Percentiles rank a stretch among this genome's conserved stretches.
Evolutionary conservation across 2,113 vertebrate genomes (phyloP).

Genomic region (Entomyzon cyanotis): DNA sequence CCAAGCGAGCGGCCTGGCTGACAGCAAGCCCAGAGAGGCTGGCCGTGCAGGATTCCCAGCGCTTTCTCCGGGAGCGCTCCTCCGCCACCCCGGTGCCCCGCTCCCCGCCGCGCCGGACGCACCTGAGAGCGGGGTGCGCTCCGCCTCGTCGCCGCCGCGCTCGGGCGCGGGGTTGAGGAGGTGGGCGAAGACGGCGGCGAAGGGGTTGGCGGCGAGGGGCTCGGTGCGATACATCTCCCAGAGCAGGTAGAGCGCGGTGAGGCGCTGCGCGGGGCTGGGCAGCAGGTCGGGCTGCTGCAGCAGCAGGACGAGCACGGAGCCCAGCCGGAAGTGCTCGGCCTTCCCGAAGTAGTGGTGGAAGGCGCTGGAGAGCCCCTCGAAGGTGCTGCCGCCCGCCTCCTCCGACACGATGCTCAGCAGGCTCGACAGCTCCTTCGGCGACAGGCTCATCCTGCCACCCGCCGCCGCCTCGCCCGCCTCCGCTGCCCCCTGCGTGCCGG

Average conservation of each 20-base stretch:
- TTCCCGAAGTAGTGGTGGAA: constrained; percentile 97
- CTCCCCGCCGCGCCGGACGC: neutral
- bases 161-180: constrained; percentile 89
- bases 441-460: constrained; percentile 87
- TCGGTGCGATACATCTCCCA: constrained; percentile 99
- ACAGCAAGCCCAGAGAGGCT: rapidly evolving
- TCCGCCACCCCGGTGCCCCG: rapidly evolving
- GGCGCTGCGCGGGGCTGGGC: constrained; percentile 91
- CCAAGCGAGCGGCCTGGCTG: rapidly evolving
- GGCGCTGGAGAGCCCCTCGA: constrained; percentile 92
- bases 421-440: constrained; percentile 92
- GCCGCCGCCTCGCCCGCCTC: neutral
- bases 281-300: constrained; percentile 97
- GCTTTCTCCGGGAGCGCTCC: neutral
- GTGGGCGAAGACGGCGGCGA: constrained; percentile 95
- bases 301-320: constrained; percentile 93
- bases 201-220: constrained; percentile 94
- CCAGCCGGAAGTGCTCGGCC: constrained; percentile 93
- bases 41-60: rapidly evolving
- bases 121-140: constrained; percentile 90
- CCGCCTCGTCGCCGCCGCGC: constrained; percentile 83
- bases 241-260: constrained; percentile 96
- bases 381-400: constrained; percentile 91
- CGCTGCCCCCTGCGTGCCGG: neutral
- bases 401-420: constrained; percentile 95